A percentile compares a stretch with the other conserved stretches of the same genome.
Conservation (phyloP, 2,888 invertebrate species). For the Drosophila neutralis region DNA sequence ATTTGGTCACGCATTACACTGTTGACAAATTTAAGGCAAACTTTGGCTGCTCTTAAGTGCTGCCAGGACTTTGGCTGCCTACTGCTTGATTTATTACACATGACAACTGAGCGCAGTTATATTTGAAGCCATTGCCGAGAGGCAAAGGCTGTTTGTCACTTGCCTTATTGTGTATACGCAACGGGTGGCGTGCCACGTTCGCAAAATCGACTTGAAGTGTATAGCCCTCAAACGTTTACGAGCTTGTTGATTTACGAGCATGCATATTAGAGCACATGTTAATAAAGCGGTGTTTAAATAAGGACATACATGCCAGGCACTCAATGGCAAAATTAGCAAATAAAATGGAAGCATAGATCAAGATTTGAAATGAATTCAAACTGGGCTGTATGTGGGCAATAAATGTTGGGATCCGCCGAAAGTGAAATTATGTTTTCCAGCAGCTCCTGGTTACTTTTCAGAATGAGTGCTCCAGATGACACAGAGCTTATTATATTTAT, state of each 20-base stretch:
- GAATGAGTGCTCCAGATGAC: not conserved
- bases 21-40: constrained; percentile 54
- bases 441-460: not conserved
- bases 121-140: constrained; percentile 30
- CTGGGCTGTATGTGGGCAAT: not conserved
- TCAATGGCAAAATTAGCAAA: constrained; percentile 71
- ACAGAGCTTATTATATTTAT: not conserved
- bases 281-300: not conserved
- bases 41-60: constrained; percentile 1
- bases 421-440: not conserved
- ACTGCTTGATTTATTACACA: constrained; percentile 60
- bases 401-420: too few species aligned
- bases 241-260: constrained; percentile 49
- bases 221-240: constrained; percentile 45
- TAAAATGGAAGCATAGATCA: constrained; percentile 42
- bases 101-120: constrained; percentile 54
- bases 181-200: constrained; percentile 14
- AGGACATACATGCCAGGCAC: constrained; percentile 25
- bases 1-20: constrained; percentile 34
- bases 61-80: constrained; percentile 19
- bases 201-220: constrained; percentile 29
- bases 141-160: constrained; percentile 43
- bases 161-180: constrained; percentile 66
- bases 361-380: constrained; percentile 33
- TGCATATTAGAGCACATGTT: constrained; percentile 24